These are phyloP conservation scores for Clanis bilineata DNA, from an alignment of 2,888 invertebrate species.

Conservation along the genomic window DNA sequence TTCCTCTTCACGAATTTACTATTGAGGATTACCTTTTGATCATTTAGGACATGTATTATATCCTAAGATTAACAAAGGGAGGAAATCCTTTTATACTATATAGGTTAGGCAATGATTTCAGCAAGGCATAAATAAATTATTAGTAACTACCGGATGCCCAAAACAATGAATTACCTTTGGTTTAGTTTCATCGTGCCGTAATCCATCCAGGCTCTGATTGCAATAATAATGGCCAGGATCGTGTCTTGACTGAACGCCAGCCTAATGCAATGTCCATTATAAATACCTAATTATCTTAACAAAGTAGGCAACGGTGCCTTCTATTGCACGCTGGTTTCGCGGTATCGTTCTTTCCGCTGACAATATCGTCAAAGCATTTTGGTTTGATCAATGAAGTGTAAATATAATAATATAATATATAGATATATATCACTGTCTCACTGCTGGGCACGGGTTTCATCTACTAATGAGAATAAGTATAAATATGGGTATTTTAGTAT, in stretches of 20 bases:
- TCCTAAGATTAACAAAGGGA: conserved; percentile 17
- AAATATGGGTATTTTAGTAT: too few relatives aligned
- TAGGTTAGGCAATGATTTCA: conserved; percentile 23
- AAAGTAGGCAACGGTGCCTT: conserved; percentile 7
- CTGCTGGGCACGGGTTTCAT: too few relatives aligned
- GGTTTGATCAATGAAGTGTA: too few relatives aligned
- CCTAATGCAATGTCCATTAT: conserved; percentile 9
- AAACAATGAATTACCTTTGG: conserved; percentile 46
- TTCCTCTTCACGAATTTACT: neutral
- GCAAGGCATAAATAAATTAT: conserved; percentile 25
- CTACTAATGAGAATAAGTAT: too few relatives aligned
- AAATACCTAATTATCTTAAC: conserved; percentile 14
- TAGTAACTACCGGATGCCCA: conserved; percentile 48
- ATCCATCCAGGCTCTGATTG: conserved; percentile 25
- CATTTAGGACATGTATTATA: conserved; percentile 11
- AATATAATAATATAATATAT: too few relatives aligned
- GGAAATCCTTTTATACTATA: conserved; percentile 16
- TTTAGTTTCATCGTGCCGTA: conserved; percentile 49
- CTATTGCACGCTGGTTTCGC: neutral
- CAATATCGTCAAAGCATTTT: too few relatives aligned
- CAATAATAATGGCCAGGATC: conserved; percentile 21
- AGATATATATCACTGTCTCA: too few relatives aligned
- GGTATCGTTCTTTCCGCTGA: neutral
- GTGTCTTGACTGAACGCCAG: neutral
- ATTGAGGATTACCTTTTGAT: neutral